Conservation (phyloP, 2,888 invertebrate genomes). For the Hypomecis atomaria region DNA sequence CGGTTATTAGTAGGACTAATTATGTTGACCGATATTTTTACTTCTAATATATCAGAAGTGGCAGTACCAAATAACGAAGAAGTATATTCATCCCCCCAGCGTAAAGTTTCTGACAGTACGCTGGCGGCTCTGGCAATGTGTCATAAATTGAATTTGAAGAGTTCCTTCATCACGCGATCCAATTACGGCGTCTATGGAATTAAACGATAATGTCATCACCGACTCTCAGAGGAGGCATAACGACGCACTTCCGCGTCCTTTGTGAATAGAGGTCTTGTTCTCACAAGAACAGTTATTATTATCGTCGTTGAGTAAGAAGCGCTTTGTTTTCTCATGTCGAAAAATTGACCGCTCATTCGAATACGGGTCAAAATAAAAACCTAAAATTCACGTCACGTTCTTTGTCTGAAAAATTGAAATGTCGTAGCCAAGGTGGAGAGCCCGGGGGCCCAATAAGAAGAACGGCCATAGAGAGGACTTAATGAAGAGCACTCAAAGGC, state of each 20-base stretch:
- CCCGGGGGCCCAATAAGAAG: slow-evolving; percentile 64
- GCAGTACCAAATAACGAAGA: too few species aligned
- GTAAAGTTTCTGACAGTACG: neutral
- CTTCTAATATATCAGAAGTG: too few species aligned
- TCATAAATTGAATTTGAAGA: slow-evolving; percentile 48
- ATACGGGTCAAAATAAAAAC: slow-evolving; percentile 16
- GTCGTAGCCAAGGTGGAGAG: slow-evolving; percentile 43
- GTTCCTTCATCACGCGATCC: slow-evolving; percentile 53
- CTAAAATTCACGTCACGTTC: slow-evolving; percentile 35
- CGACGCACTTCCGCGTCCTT: slow-evolving; percentile 48
- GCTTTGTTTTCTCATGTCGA: slow-evolving; percentile 9
- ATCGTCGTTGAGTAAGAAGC: neutral
- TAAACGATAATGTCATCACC: slow-evolving; percentile 60
- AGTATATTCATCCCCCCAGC: too few species aligned
- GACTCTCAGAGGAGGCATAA: slow-evolving; percentile 59
- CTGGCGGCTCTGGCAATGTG: slow-evolving; percentile 29
- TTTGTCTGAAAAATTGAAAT: slow-evolving; percentile 51
- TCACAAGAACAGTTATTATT: slow-evolving; percentile 13
- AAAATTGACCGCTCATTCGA: slow-evolving; percentile 10
- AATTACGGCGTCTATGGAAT: slow-evolving; percentile 58
- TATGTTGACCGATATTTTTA: too few species aligned
- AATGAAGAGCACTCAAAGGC: slow-evolving; percentile 75
- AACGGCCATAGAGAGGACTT: slow-evolving; percentile 67
- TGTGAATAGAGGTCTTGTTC: slow-evolving; percentile 6
- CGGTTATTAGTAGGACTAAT: too few species aligned